phyloP scores from a whole-genome alignment of 2,113 vertebrate genomes.

The Epinephelus lanceolatus region DNA sequence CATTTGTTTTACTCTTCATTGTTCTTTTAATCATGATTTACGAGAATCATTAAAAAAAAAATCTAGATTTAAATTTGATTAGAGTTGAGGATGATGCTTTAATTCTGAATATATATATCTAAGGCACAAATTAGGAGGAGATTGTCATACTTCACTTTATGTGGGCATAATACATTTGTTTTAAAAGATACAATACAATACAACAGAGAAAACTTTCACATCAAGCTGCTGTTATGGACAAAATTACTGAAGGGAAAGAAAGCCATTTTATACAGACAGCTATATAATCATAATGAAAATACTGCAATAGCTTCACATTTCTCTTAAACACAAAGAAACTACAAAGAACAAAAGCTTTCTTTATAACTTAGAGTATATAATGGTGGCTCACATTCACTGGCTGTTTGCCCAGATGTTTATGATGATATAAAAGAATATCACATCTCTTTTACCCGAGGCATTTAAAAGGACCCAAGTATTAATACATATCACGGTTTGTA shows the following conservation, averaged over 20 bases:
- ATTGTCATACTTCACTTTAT: too few species aligned
- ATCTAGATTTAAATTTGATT: too few species aligned
- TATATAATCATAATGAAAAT: neutral
- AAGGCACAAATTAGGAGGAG: too few species aligned
- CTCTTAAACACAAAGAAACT: neutral
- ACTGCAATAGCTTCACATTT: neutral
- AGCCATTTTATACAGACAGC: too few species aligned
- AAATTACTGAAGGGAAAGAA: neutral
- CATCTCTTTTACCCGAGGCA: neutral
- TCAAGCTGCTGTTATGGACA: too few species aligned
- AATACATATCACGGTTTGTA: neutral
- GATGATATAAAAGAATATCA: constrained; percentile 22
- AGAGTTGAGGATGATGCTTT: too few species aligned
- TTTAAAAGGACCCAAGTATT: neutral
- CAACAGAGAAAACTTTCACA: neutral
- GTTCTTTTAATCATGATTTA: too few species aligned
- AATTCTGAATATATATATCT: too few species aligned
- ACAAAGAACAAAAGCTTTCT: constrained; percentile 4
- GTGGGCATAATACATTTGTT: neutral
- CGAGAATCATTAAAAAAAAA: too few species aligned
- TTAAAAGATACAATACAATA: neutral
- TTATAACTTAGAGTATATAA: constrained; percentile 6
- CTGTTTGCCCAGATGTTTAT: constrained; percentile 22
- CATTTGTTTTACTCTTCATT: too few species aligned
- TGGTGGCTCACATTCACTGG: constrained; percentile 4